Conservation (phyloP, 2,797 vertebrate species). For the Loris lydekkerianus region DNA sequence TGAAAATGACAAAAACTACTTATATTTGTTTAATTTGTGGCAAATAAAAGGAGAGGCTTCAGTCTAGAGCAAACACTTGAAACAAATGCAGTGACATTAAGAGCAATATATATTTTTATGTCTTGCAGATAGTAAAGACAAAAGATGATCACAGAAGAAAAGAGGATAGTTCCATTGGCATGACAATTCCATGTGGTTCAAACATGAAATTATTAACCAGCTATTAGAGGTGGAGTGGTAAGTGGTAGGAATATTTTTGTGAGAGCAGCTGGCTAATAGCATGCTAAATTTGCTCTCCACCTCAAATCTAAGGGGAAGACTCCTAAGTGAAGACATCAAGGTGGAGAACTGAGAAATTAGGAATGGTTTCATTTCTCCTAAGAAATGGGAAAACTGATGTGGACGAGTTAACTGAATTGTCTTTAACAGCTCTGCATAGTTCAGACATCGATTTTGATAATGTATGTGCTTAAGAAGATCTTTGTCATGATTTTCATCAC, state of each 20-base stretch:
- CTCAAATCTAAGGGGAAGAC: background rate
- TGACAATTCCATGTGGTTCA: background rate
- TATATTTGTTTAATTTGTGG: background rate
- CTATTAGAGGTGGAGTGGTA: background rate
- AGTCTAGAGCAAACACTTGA: background rate
- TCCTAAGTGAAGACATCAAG: background rate
- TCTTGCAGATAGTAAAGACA: slow-evolving; percentile 67
- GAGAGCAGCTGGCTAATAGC: background rate
- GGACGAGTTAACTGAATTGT: background rate
- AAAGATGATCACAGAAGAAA: background rate
- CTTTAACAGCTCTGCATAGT: background rate
- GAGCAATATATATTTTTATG: background rate
- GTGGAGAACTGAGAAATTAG: background rate
- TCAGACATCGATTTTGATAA: background rate
- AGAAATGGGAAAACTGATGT: background rate
- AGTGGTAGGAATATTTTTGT: background rate
- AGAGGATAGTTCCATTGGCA: background rate
- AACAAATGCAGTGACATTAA: background rate
- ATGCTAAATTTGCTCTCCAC: background rate
- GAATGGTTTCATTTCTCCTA: background rate
- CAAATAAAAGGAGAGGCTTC: background rate
- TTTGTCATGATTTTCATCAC: background rate
- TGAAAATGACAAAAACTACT: background rate
- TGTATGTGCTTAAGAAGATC: background rate
- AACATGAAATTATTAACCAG: background rate